These are phyloP conservation scores for Gasterosteus nipponicus DNA, from an alignment of 2,113 vertebrate genomes.

Conservation along the genomic window DNA sequence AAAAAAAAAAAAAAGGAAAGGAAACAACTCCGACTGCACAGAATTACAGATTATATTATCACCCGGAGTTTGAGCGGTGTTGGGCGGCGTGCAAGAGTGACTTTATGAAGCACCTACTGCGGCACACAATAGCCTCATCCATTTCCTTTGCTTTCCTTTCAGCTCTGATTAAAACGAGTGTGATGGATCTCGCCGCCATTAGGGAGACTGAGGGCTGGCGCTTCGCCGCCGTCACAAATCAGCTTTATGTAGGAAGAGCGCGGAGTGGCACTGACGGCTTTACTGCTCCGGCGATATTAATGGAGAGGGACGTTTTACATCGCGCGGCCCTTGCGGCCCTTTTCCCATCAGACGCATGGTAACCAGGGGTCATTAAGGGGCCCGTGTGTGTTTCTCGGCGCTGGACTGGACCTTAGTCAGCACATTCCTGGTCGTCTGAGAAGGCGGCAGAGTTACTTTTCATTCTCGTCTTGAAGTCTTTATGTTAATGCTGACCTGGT, in stretches of 20 bases:
- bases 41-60: conserved; percentile 50
- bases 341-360: conserved; percentile 57
- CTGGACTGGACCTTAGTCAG: conserved; percentile 39
- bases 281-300: conserved; percentile 73
- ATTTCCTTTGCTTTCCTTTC: conserved; percentile 76
- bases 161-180: conserved; percentile 74
- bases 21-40: conserved; percentile 12
- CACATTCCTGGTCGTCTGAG: conserved; percentile 26
- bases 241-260: conserved; percentile 73
- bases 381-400: conserved; percentile 34
- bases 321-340: conserved; percentile 51
- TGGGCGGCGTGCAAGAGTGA: conserved; percentile 28
- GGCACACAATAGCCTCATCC: conserved; percentile 66
- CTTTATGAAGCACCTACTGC: conserved; percentile 69
- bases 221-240: conserved; percentile 74
- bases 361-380: conserved; percentile 59
- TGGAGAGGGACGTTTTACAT: conserved; percentile 68
- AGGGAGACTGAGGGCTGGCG: conserved; percentile 68
- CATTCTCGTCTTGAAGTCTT: conserved; percentile 11
- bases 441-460: conserved; percentile 17
- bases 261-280: conserved; percentile 74
- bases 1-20: not conserved
- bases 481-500: conserved; percentile 44
- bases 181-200: conserved; percentile 78
- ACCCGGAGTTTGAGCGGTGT: conserved; percentile 32